Conservation (phyloP, 1,140 invertebrate genomes). For the Littorina saxatilis region DNA sequence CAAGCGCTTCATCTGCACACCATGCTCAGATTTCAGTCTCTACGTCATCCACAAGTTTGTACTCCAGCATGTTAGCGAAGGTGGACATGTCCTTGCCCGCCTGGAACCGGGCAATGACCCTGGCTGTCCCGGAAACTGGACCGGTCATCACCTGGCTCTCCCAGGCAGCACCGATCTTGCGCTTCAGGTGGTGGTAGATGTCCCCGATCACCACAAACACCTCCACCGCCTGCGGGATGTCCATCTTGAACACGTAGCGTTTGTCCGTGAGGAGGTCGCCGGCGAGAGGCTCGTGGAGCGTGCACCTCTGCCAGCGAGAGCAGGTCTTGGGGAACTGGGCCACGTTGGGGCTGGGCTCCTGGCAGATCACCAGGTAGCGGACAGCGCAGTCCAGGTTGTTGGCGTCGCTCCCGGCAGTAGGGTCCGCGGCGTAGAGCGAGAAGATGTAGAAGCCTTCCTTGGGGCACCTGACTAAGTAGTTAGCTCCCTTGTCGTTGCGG, state of each 20-base stretch:
- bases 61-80: constrained; percentile 69
- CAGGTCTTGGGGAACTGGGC: constrained; percentile 71
- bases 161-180: constrained; percentile 69
- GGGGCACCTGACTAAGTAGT: constrained; percentile 70
- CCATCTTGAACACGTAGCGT: constrained; percentile 66
- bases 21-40: constrained; percentile 67
- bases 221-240: constrained; percentile 70
- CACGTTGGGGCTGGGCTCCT: constrained; percentile 64
- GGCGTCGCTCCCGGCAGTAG: constrained; percentile 39
- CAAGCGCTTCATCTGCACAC: too few relatives aligned
- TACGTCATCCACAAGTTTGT: constrained; percentile 66
- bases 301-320: constrained; percentile 71
- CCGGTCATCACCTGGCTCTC: constrained; percentile 69
- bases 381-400: constrained; percentile 71
- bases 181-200: constrained; percentile 67
- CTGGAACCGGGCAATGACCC: constrained; percentile 65
- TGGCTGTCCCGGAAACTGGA: constrained; percentile 49
- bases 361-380: constrained; percentile 71
- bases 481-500: constrained; percentile 63
- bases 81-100: constrained; percentile 60
- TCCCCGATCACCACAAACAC: constrained; percentile 70
- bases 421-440: constrained; percentile 67
- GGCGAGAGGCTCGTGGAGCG: constrained; percentile 71
- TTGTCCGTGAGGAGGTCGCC: constrained; percentile 70
- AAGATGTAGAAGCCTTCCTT: constrained; percentile 73